These are phyloP conservation scores for Drosophila mercatorum DNA, from an alignment of 2,888 invertebrate genomes.

Conservation along the genomic window DNA sequence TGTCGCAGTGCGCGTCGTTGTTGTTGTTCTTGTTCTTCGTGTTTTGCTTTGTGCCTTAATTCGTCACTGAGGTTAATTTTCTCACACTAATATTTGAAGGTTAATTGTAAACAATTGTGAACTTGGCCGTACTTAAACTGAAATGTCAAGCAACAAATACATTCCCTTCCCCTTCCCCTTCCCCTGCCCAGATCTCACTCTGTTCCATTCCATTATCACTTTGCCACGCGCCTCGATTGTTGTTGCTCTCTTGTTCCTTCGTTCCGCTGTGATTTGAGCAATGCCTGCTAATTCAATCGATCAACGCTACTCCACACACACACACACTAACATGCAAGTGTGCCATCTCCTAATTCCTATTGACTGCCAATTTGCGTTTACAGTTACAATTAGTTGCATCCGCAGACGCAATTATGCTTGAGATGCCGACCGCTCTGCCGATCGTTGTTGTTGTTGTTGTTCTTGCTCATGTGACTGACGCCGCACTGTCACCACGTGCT, in stretches of 20 bases:
- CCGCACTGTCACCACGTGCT: constrained; percentile 51
- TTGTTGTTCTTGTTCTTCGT: constrained; percentile 39
- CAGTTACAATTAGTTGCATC: constrained; percentile 78
- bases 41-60: constrained; percentile 61
- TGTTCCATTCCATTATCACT: constrained; percentile 16
- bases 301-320: constrained; percentile 40
- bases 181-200: background rate
- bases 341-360: constrained; percentile 57
- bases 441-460: constrained; percentile 29
- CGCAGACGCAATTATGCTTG: constrained; percentile 61
- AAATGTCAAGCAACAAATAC: constrained; percentile 14
- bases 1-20: constrained; percentile 29
- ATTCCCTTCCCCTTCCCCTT: too few species aligned
- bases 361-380: constrained; percentile 70
- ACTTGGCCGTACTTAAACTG: constrained; percentile 23
- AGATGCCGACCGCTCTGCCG: constrained; percentile 14
- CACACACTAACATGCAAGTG: constrained; percentile 5
- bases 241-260: background rate
- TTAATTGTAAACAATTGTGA: constrained; percentile 61
- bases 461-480: constrained; percentile 44
- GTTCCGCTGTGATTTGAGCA: constrained; percentile 46
- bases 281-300: constrained; percentile 69
- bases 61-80: constrained; percentile 74
- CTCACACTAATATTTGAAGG: constrained; percentile 73
- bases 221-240: constrained; percentile 51